phyloP scores from a whole-genome alignment of 1,140 invertebrate species.

The Eurosta solidaginis region DNA sequence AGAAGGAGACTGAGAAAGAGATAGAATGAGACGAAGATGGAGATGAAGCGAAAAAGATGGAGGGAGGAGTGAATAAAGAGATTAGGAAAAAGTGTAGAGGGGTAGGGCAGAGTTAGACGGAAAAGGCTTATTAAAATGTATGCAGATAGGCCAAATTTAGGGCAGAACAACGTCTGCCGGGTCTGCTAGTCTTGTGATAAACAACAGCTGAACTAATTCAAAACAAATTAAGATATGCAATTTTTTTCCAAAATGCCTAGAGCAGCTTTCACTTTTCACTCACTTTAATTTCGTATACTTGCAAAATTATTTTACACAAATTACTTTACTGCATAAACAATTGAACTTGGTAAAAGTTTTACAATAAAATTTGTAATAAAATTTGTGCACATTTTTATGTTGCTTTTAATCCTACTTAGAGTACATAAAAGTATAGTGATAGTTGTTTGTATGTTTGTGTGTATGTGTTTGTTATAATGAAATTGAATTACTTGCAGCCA shows the following conservation, averaged over 20 bases:
- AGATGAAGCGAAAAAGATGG: too few species aligned
- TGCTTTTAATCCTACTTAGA: neutral
- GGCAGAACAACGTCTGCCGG: too few species aligned
- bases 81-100: too few species aligned
- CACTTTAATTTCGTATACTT: neutral
- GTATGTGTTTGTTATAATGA: too few species aligned
- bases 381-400: slow-evolving; percentile 6
- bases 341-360: neutral
- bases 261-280: neutral
- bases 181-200: neutral
- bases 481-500: neutral
- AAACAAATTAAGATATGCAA: neutral
- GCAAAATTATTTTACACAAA: neutral
- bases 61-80: too few species aligned
- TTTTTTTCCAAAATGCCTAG: neutral
- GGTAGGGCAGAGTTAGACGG: too few species aligned
- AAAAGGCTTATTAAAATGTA: too few species aligned
- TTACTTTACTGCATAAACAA: neutral
- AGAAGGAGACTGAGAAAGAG: too few species aligned
- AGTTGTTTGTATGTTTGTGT: too few species aligned
- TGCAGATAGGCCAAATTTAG: too few species aligned
- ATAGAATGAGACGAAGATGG: too few species aligned
- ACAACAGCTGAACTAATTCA: neutral
- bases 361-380: neutral
- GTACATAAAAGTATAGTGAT: neutral